Evolutionary conservation across 92 coral and sea anemone genomes (phyloP), one percentile per base, ranked within the genome.

Genomic region (Pocillopora meandrina): DNA sequence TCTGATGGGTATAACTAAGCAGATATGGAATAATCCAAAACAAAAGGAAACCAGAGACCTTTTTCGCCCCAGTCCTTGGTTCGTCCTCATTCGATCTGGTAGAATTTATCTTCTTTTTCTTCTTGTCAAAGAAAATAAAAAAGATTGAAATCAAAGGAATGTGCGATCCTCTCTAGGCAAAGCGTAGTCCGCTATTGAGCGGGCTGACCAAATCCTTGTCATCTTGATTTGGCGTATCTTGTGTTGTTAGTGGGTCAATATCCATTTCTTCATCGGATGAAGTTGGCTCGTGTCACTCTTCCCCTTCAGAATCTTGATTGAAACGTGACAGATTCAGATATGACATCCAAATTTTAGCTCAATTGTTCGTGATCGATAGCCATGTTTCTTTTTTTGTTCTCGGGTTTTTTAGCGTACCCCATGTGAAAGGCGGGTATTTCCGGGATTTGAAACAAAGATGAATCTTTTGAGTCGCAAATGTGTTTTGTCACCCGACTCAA

Each of bases 361-460:
- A n/a, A n/a, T n/a, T 81, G 86, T 17, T 78, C 73, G 55, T 81
- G 34, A 9, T 60, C 16, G 42, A 87, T 35, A 1, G 86, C 90
- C 69, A 56, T n/a, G 34, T 61, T 81, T 1, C 73, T 75, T 67
- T 81, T 75, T 72, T 87, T 87, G 49, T 87, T 87, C 2, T 47
- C 47, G 2, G 90, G 75, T 16, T 62, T 87, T 66, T 19, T 68
- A 6, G 82, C 90, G 61, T 87, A 87, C 10, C 90, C 90, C 90
- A 87, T 87, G 57, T 81, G 81, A 8, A 84, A 20, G 57, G 23
- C 23, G 2, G 82, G 75, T 71, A 71, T 71, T 35, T 71, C 75
- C 5, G 75, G 57, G 14, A 71, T 12, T 71, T 71, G 55, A 20
- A 71, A 3, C 17, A 34, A 56, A 12, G 75, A 71, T 12, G 75